phyloP scores from a whole-genome alignment of 2,888 invertebrate genomes.

The Drosophila falleni region DNA sequence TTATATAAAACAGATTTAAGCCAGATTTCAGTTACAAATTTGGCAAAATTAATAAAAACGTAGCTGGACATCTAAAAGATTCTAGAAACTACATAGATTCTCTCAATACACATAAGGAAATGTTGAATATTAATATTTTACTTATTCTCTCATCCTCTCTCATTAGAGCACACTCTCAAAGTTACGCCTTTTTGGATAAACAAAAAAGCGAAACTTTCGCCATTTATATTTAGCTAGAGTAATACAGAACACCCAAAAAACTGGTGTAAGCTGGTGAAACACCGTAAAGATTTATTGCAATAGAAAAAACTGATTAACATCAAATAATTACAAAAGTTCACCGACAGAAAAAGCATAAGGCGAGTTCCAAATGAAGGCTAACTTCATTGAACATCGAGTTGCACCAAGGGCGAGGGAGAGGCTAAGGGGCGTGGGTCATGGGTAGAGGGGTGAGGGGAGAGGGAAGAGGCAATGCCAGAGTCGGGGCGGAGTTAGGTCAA shows the following conservation, averaged over 20 bases:
- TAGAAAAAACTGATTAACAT: constrained; percentile 77
- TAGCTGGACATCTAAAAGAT: not conserved
- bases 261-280: constrained; percentile 32
- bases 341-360: constrained; percentile 68
- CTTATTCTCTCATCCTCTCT: constrained; percentile 24
- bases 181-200: constrained; percentile 20
- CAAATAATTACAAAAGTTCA: constrained; percentile 82
- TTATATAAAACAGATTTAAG: no score
- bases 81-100: not conserved
- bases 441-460: not conserved
- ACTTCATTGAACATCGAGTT: constrained; percentile 66
- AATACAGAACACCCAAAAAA: constrained; percentile 2
- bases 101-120: constrained; percentile 7
- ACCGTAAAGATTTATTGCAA: constrained; percentile 66
- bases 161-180: constrained; percentile 18
- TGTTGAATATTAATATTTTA: constrained; percentile 17
- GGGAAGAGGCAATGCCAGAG: constrained; percentile 14
- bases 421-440: not conserved
- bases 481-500: constrained; percentile 36
- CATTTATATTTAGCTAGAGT: constrained; percentile 37
- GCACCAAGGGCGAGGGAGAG: not conserved
- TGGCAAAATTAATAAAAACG: not conserved
- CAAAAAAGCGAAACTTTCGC: constrained; percentile 42
- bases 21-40: not conserved
- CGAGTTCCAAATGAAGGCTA: constrained; percentile 47